phyloP scores from a whole-genome alignment of 2,113 vertebrate species.

The Chaetodon trifascialis region DNA sequence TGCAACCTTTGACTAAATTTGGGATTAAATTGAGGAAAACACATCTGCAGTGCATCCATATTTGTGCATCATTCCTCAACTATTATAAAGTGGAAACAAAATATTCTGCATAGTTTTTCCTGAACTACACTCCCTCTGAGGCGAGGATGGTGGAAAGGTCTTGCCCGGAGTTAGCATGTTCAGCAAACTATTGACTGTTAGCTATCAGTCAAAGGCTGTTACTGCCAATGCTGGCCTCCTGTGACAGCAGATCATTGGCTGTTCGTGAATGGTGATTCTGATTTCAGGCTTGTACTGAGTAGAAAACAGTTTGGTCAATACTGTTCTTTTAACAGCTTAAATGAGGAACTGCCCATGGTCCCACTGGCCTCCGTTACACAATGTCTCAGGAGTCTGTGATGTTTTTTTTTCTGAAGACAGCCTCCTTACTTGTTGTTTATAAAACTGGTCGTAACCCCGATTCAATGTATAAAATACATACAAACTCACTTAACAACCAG shows the following conservation, averaged over 20 bases:
- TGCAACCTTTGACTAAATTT: neutral
- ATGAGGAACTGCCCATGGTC: conserved; percentile 37
- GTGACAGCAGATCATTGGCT: conserved; percentile 73
- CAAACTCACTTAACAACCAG: neutral
- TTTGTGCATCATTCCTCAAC: neutral
- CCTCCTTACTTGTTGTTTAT: neutral
- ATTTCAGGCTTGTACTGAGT: conserved; percentile 50
- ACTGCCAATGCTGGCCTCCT: too few relatives aligned
- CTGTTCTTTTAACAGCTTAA: conserved; percentile 55
- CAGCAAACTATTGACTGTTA: conserved; percentile 22
- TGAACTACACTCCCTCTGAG: neutral
- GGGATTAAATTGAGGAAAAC: neutral
- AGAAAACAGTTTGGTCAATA: conserved; percentile 62
- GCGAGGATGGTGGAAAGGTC: neutral
- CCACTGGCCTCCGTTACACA: conserved; percentile 16
- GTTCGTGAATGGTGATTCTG: conserved; percentile 71
- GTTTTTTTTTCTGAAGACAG: neutral
- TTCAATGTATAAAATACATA: too few relatives aligned
- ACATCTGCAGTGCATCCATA: neutral
- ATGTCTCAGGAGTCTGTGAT: neutral
- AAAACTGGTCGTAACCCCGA: neutral
- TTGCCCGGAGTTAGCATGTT: conserved; percentile 38
- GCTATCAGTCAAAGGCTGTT: conserved; percentile 13
- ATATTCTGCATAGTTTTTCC: neutral
- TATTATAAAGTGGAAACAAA: neutral